Conservation (phyloP, 2,113 vertebrate genomes). For the Anguilla rostrata region DNA sequence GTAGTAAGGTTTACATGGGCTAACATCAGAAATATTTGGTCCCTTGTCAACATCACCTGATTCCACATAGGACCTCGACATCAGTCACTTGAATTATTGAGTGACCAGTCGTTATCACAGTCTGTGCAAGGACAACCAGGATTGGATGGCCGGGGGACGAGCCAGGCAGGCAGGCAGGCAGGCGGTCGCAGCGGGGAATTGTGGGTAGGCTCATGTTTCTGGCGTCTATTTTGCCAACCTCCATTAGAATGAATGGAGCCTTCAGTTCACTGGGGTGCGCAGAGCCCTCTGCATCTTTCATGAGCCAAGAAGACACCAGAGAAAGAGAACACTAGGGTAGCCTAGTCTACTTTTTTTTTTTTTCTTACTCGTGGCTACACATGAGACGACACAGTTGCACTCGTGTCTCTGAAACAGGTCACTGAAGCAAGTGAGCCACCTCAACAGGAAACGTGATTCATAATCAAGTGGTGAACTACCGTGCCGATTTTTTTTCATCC, state of each 20-base stretch:
- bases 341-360: neutral
- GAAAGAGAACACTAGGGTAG: neutral
- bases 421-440: no score
- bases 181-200: neutral
- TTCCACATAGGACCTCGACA: slow-evolving; percentile 6
- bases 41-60: neutral
- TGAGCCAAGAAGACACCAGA: neutral
- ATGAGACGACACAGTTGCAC: neutral
- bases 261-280: neutral
- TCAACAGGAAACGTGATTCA: neutral
- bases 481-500: neutral
- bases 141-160: neutral
- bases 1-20: neutral
- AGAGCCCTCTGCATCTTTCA: slow-evolving; percentile 11
- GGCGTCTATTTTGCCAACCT: neutral
- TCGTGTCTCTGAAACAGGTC: neutral
- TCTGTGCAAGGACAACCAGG: neutral
- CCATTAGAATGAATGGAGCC: neutral
- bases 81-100: slow-evolving; percentile 18
- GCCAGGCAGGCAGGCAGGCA: neutral
- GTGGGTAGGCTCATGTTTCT: slow-evolving; percentile 12
- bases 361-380: neutral
- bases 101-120: slow-evolving; percentile 3
- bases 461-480: neutral
- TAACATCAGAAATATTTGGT: neutral